Base-by-base conservation (phyloP, 1,140 invertebrate genomes). In the Ceratosolen fusciceps region DNA sequence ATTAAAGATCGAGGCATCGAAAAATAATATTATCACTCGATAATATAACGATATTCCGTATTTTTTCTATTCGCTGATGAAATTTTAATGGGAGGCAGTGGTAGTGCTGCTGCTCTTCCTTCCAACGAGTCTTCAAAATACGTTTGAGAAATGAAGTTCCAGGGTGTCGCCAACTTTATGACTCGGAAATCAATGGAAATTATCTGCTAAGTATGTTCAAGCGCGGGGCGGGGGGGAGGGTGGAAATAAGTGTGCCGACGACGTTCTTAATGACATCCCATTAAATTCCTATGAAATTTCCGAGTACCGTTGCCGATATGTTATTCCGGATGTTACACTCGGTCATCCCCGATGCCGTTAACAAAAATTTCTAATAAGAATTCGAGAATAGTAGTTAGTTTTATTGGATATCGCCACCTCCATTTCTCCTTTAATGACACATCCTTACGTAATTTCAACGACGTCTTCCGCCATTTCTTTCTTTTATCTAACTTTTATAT, bases 201-300 rank as follows among this genome's bases (percentile, higher is more conserved):
- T 12, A 4, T n/a, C 39, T 14, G 43, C 67, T 70, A 49, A 70
- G 67, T 70, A 49, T 34, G 7, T 26, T 70, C n/a, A n/a, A 2
- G 21, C 37, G 14, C 9, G 24, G 8, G 12, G 19, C 24, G n/a
- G n/a, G n/a, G n/a, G n/a, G n/a, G n/a, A n/a, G n/a, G n/a, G n/a
- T n/a, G n/a, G n/a, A n/a, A 47, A 43, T 70, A 70, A 70, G 43
- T 70, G 37, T 24, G 26, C 10, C 67, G n/a, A 47, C 67, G 24
- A 24, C 26, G 54, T n/a, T n/a, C n/a, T 62, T 47, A 74, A 74
- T 74, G 73, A 74, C 49, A 39, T 31, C 39, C 62, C 58, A 74
- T 74, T 74, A 74, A 74, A 74, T 60, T 74, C 24, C 58, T 74
- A 62, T 74, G 34, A 16, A 58, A 54, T 39, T 73, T 21, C 43